Percentiles rank a stretch among this genome's conserved stretches.
These are phyloP conservation scores for Dendropsophus ebraccatus DNA, from an alignment of 2,113 vertebrate genomes.

Conservation along the genomic window DNA sequence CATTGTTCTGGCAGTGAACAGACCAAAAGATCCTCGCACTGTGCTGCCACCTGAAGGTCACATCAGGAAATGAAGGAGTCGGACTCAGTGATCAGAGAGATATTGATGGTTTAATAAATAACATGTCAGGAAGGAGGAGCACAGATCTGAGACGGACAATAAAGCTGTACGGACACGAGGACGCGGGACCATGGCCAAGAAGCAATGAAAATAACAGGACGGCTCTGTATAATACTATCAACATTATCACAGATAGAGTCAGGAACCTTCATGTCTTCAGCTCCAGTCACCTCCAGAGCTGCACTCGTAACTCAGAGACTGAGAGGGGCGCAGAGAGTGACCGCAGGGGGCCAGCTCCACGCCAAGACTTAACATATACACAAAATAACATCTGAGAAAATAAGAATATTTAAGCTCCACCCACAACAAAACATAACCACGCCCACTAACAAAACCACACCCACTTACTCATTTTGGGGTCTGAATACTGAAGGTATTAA, in stretches of 20 bases:
- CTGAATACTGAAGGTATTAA: no score
- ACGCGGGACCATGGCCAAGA: no score
- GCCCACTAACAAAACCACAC: not conserved
- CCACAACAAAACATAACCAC: not conserved
- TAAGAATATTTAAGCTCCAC: not conserved
- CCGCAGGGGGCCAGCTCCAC: no score
- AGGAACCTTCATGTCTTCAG: not conserved
- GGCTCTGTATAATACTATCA: no score
- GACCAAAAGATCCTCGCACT: no score
- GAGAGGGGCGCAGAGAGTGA: no score
- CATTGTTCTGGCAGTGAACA: no score
- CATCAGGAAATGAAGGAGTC: not conserved
- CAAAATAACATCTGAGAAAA: no score
- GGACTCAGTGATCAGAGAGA: not conserved
- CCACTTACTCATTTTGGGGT: no score
- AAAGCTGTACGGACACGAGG: not conserved
- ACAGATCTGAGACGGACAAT: not conserved
- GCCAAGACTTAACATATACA: no score
- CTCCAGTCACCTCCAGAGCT: no score
- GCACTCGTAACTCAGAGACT: no score
- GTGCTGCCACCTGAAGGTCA: not conserved
- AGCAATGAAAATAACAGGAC: rapidly evolving
- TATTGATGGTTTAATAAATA: constrained; percentile 40
- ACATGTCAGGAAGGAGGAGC: not conserved
- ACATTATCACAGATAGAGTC: not conserved